Evolutionary conservation across 2,797 vertebrate species (phyloP).

Genomic region (Sphenopsis melanotis): DNA sequence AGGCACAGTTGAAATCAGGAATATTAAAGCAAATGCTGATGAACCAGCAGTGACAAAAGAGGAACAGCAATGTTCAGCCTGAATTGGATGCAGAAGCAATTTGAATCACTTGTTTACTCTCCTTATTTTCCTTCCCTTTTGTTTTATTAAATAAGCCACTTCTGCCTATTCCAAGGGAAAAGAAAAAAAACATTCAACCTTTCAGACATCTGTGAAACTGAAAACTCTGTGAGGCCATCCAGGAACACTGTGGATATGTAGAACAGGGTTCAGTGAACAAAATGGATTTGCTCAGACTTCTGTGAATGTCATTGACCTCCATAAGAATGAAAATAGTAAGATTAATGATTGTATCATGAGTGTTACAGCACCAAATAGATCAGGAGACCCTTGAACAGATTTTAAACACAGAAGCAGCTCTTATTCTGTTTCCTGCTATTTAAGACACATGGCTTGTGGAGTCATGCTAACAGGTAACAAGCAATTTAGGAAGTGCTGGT

Average conservation of each 20-base stretch:
- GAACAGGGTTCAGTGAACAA: neutral
- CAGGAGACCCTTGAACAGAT: neutral
- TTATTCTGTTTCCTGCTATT: neutral
- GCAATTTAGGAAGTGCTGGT: neutral
- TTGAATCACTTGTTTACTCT: neutral
- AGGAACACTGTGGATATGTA: neutral
- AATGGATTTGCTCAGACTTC: neutral
- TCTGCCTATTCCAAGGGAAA: neutral
- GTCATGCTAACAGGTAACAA: neutral
- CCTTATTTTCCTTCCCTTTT: accelerated
- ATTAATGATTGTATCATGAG: neutral
- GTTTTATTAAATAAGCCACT: neutral
- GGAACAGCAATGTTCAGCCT: neutral
- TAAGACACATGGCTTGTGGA: neutral
- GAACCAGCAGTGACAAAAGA: neutral
- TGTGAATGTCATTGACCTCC: neutral
- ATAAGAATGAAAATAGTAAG: neutral
- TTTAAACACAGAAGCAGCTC: neutral
- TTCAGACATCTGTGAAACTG: neutral
- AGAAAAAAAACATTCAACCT: neutral
- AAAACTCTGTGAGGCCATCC: neutral
- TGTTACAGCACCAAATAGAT: neutral
- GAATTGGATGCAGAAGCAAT: neutral
- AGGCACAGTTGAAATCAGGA: neutral
- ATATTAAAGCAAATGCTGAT: neutral